Evolutionary conservation across 2,113 vertebrate genomes (phyloP).

Genomic region (Saccopteryx bilineata): DNA sequence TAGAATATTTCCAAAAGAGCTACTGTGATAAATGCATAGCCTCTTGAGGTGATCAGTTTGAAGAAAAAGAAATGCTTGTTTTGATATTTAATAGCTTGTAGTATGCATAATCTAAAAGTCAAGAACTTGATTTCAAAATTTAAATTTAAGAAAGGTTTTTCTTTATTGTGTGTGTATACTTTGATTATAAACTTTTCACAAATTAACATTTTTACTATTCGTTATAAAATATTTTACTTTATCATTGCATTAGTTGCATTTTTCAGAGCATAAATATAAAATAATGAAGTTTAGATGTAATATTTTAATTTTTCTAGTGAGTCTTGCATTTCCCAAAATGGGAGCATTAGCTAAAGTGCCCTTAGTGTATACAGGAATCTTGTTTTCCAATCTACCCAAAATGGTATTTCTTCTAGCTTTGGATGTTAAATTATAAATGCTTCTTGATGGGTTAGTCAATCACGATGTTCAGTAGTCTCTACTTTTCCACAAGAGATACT

Average conservation of each 20-base stretch:
- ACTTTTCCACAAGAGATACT: neutral
- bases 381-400: neutral
- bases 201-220: neutral
- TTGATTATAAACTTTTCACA: neutral
- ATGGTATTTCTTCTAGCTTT: neutral
- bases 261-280: conserved; percentile 44
- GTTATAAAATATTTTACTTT: neutral
- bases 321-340: neutral
- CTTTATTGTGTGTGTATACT: neutral
- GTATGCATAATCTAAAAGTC: neutral
- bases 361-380: neutral
- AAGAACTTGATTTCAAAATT: conserved; percentile 18
- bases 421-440: neutral
- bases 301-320: conserved; percentile 7
- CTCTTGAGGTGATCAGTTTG: conserved; percentile 15
- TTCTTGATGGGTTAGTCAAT: neutral
- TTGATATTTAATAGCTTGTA: neutral
- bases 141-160: neutral
- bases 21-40: neutral
- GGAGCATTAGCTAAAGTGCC: conserved; percentile 1
- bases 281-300: neutral
- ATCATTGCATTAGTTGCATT: neutral
- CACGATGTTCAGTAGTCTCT: neutral
- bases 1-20: neutral
- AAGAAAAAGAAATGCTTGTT: neutral